These are phyloP conservation scores for Xiphophorus birchmanni DNA, from an alignment of 2,797 vertebrate species.

Conservation along the genomic window DNA sequence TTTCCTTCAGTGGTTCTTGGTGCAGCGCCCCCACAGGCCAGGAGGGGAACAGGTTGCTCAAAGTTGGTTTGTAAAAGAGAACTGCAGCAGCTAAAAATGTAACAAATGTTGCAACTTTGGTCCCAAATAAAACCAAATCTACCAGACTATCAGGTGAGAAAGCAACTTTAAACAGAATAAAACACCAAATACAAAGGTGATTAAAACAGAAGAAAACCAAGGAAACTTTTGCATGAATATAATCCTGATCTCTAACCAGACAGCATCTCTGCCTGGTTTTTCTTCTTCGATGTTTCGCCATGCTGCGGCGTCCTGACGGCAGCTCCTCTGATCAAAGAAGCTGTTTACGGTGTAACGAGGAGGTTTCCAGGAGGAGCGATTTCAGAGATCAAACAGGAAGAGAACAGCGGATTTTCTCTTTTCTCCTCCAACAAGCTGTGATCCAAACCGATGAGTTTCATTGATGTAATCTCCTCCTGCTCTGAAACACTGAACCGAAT, in stretches of 20 bases:
- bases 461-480: constrained; percentile 43
- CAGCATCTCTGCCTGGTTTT: not conserved
- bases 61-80: too few species aligned
- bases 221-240: not conserved
- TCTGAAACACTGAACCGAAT: not conserved
- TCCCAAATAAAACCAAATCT: too few species aligned
- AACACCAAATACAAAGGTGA: not conserved
- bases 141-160: not conserved
- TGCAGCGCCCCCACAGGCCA: too few species aligned
- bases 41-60: too few species aligned
- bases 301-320: constrained; percentile 24
- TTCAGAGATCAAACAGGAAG: constrained; percentile 56
- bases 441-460: constrained; percentile 50
- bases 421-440: constrained; percentile 56
- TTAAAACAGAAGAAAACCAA: not conserved
- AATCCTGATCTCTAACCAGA: constrained; percentile 15
- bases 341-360: constrained; percentile 25
- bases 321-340: constrained; percentile 53
- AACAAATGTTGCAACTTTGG: too few species aligned
- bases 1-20: too few species aligned
- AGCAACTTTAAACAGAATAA: not conserved
- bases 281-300: constrained; percentile 23
- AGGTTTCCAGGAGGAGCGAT: constrained; percentile 39
- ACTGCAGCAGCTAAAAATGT: too few species aligned
- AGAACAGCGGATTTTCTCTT: constrained; percentile 32